Conservation (phyloP, 2,888 invertebrate species). For the Dicycla oo region DNA sequence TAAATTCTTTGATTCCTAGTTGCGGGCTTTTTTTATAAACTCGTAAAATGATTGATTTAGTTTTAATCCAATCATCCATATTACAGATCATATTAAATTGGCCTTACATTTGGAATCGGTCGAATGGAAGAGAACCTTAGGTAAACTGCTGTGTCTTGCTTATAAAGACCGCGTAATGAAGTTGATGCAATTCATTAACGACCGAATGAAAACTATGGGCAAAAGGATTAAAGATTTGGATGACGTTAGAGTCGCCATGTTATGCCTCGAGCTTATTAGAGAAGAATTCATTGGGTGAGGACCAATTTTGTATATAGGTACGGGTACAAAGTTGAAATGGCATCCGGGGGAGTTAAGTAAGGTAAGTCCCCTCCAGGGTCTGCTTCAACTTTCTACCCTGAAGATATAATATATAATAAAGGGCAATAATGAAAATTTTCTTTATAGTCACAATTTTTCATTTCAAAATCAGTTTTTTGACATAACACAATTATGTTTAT, state of each 20-base stretch:
- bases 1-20: background rate
- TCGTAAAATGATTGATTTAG: background rate
- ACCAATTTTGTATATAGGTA: background rate
- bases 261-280: constrained; percentile 93
- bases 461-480: too few relatives aligned
- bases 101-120: constrained; percentile 93
- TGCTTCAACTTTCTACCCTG: background rate
- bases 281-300: constrained; percentile 93
- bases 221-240: constrained; percentile 94
- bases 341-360: background rate
- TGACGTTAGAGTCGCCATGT: constrained; percentile 95
- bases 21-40: background rate
- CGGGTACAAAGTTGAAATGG: background rate
- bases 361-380: background rate
- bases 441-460: background rate
- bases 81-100: constrained; percentile 91
- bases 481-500: background rate
- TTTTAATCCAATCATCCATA: background rate
- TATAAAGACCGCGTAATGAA: constrained; percentile 93
- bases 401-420: background rate
- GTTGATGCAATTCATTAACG: constrained; percentile 94
- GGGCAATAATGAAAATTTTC: background rate
- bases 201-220: constrained; percentile 92
- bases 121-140: constrained; percentile 94
- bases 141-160: constrained; percentile 92